Base-by-base conservation (phyloP, 2,797 vertebrate genomes). In the Gymnocypris eckloni region DNA sequence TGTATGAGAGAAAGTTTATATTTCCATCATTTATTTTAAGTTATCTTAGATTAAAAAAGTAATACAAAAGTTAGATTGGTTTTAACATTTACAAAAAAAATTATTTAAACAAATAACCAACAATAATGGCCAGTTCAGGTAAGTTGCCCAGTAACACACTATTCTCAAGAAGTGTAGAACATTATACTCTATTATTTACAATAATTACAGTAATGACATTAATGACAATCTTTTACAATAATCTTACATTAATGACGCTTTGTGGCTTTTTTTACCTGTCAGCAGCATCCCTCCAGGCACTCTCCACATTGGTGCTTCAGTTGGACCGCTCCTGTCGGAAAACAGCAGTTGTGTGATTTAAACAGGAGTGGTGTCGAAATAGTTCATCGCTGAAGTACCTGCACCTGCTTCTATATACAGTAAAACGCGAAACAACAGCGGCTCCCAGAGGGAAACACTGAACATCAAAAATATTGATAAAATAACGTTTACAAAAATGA, bases 261-360 rank as follows among this genome's bases (percentile, higher is more conserved):
- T n/a, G n/a, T n/a, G n/a, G n/a, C n/a, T n/a, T 50, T 13, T 80
- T 67, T 50, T 80, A 96, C 95, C 94, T 90, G 93, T 45, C 18
- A 77, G 89, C 78, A 91, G 89, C 91, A 92, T 92, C 86, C 95
- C 95, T 4, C n/a, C n/a, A n/a, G n/a, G 95, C 95, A 54, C 90
- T 92, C 90, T 93, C 95, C 52, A 25, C 50, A 64, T 87, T 37
- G 86, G 39, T 50, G 52, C 22, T 39, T 87, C 89, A 59, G 87
- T 84, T 8, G 67, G 61, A 11, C 25, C 45, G 33, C 25, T 66
- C 20, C n/a, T n/a, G n/a, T n/a, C n/a, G n/a, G n/a, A 28, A 28
- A 28, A 28, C 28, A 28, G 28, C 28, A 28, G 28, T 28, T 84
- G 28, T 66, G 78, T 12, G 39, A 59, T 79, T 86, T 13, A 87